phyloP scores from a whole-genome alignment of 2,888 invertebrate genomes.

The Melipona bicolor region DNA sequence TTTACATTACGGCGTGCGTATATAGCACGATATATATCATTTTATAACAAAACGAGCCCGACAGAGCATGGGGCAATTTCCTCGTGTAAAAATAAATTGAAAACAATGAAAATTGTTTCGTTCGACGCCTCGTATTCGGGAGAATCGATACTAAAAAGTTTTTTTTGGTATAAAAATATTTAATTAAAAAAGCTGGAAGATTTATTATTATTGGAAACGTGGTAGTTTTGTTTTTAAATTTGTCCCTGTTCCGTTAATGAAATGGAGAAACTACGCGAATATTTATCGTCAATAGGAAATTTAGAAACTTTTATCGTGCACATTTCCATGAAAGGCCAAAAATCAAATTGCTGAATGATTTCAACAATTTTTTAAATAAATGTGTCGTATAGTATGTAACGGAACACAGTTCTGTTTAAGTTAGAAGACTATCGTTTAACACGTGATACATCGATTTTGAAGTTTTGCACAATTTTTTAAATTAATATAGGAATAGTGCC shows the following conservation, averaged over 20 bases:
- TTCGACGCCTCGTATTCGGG: conserved; percentile 1
- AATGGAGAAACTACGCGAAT: no score
- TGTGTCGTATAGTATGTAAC: not conserved
- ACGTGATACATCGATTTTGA: no score
- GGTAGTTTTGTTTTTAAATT: no score
- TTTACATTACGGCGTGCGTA: not conserved
- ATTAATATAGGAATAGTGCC: no score
- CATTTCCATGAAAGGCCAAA: not conserved
- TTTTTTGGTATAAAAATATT: not conserved
- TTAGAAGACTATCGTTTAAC: no score
- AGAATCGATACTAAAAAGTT: not conserved
- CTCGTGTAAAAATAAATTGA: not conserved
- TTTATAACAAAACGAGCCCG: not conserved
- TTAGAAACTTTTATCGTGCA: not conserved
- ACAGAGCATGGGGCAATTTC: not conserved
- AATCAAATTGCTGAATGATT: not conserved
- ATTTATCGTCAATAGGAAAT: not conserved
- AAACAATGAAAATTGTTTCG: conserved; percentile 10
- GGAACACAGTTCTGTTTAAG: no score
- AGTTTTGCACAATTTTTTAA: no score
- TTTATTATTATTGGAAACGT: not conserved
- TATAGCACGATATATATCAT: not conserved
- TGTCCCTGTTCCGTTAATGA: no score
- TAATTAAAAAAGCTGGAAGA: not conserved
- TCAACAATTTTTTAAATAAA: not conserved